Conservation (phyloP, 2,888 invertebrate species). For the Plagodis dolabraria region DNA sequence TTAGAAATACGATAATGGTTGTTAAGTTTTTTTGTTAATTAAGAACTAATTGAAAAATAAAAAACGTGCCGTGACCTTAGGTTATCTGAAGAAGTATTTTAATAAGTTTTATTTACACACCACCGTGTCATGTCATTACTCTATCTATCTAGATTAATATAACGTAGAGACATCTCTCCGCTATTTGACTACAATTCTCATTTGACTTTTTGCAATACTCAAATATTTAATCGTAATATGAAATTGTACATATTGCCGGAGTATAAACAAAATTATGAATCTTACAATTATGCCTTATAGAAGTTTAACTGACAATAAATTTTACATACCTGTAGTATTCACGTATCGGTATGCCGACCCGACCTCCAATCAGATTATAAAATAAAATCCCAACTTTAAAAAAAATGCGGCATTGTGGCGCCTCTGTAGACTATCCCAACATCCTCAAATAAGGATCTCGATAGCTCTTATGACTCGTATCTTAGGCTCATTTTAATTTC, state of each 20-base stretch:
- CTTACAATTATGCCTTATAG: no score
- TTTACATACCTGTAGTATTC: constrained; percentile 21
- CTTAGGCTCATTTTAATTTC: constrained; percentile 39
- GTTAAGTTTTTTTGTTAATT: constrained; percentile 23
- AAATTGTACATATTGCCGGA: no score
- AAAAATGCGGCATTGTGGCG: constrained; percentile 75
- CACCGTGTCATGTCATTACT: no score
- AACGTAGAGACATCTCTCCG: no score
- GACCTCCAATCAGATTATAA: constrained; percentile 72
- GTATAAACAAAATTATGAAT: no score
- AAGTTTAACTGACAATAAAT: constrained; percentile 1
- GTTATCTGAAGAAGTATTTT: constrained; percentile 15
- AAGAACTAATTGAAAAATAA: constrained; percentile 34
- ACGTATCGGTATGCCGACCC: constrained; percentile 62
- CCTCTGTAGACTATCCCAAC: constrained; percentile 57
- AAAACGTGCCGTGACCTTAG: constrained; percentile 13
- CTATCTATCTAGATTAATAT: no score
- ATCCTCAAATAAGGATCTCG: constrained; percentile 21
- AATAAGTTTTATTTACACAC: background rate
- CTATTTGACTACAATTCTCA: no score
- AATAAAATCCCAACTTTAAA: constrained; percentile 71
- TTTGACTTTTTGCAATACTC: no score
- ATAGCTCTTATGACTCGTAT: constrained; percentile 36
- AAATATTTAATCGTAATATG: no score
- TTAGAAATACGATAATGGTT: constrained; percentile 28